Evolutionary conservation across 2,113 vertebrate species (phyloP), one percentile per base, ranked within the genome.

Genomic region (Bolborhynchus lineola): DNA sequence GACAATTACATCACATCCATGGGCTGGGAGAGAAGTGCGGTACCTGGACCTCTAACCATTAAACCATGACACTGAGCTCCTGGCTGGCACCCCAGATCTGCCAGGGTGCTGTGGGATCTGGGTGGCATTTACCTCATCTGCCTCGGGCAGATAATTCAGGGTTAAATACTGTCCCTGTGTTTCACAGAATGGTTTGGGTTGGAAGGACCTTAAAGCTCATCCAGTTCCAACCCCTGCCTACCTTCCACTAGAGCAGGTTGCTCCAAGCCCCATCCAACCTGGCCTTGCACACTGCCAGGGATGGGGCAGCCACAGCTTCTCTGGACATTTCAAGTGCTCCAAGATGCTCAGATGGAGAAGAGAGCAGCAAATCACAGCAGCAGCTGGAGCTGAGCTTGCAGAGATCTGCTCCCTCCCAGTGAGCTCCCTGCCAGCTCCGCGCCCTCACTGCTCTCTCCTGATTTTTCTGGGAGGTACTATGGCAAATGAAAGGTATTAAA

Each of bases 1-100:
- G 62, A 23, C 3, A 70, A 5, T 12, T 1, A 2, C 1, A 0
- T 7, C 35, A 11, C 33, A 5, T 0, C 15, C 24, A 3, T 65
- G 46, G n/a, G 25, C 47, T 4, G 60, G 53, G 47, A 39, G 42
- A 7, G 67, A 23, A 67, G 42, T 2, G 17, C 25, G 3, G 16
- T 4, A 3, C 39, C 14, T 6, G 0, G 10, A 0, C 18, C 76
- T 62, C 60, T 42, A 41, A 33, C 39, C 76, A 25, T 0, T 3
- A 9, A 41, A 11, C 11, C 70, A 10, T 0, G 1, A 2, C 1
- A 4, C 55, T 8, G 3, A 33, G 35, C 49, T 19, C 52, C 24
- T 1, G 23, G 16, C 33, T 65, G 86, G 89, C 11, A 8, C 12
- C 37, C 28, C 75, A 37, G 67, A 52, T 9, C 60, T 50, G 47